Percentiles rank a stretch among this genome's conserved stretches.
Conservation (phyloP, 2,797 vertebrate species). For the Helarctos malayanus region DNA sequence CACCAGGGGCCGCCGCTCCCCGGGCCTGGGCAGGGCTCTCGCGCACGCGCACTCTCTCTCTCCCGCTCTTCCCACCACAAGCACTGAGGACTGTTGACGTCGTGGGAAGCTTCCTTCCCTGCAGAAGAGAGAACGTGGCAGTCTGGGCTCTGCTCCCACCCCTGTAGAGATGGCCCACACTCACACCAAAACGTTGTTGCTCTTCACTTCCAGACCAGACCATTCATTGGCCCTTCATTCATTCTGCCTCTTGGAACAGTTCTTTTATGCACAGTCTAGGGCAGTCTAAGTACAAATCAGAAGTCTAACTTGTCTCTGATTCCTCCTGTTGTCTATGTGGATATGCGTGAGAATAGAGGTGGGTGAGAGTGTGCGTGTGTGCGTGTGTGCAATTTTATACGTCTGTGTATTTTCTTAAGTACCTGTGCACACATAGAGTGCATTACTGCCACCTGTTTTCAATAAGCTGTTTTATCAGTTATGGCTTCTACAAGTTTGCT, state of each 20-base stretch:
- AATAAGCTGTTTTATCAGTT: slow-evolving; percentile 98
- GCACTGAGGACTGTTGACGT: slow-evolving; percentile 82
- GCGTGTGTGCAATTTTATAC: slow-evolving; percentile 92
- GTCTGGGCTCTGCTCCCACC: slow-evolving; percentile 80
- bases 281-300: slow-evolving; percentile 90
- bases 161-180: slow-evolving; percentile 83
- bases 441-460: slow-evolving; percentile 98
- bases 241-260: slow-evolving; percentile 83
- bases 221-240: slow-evolving; percentile 81
- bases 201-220: slow-evolving; percentile 84
- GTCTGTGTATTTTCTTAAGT: slow-evolving; percentile 97
- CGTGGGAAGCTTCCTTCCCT: slow-evolving; percentile 87
- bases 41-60: not conserved
- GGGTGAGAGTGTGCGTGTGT: slow-evolving; percentile 89
- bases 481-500: slow-evolving; percentile 97
- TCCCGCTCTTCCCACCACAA: slow-evolving; percentile 84
- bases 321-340: slow-evolving; percentile 95
- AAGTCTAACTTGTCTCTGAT: slow-evolving; percentile 96
- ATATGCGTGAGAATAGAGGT: slow-evolving; percentile 91
- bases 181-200: slow-evolving; percentile 86
- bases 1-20: slow-evolving; percentile 70
- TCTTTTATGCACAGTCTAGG: slow-evolving; percentile 88
- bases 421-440: slow-evolving; percentile 97
- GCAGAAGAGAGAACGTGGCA: slow-evolving; percentile 83
- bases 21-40: slow-evolving; percentile 64